These are phyloP conservation scores for Cyprinodon brontotheroides DNA, from an alignment of 2,113 vertebrate genomes.

Conservation along the genomic window DNA sequence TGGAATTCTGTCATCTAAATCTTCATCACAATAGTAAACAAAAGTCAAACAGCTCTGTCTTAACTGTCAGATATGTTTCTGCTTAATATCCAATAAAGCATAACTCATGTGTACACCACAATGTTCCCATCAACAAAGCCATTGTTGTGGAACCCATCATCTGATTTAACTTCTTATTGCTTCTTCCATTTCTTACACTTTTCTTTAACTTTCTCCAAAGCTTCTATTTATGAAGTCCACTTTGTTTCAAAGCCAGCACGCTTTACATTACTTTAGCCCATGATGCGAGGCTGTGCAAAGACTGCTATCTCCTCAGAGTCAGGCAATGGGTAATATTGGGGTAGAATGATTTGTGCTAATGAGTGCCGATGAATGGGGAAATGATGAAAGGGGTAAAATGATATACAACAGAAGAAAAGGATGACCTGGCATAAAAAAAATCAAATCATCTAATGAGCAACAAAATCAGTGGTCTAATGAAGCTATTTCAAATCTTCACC, in stretches of 20 bases:
- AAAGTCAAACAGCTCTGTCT: constrained; percentile 9
- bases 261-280: constrained; percentile 71
- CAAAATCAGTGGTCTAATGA: constrained; percentile 60
- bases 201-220: constrained; percentile 62
- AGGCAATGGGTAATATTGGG: constrained; percentile 49
- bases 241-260: constrained; percentile 69
- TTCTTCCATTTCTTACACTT: constrained; percentile 23
- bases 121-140: constrained; percentile 65
- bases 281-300: constrained; percentile 59
- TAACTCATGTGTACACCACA: constrained; percentile 51
- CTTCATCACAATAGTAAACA: constrained; percentile 12
- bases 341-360: constrained; percentile 79
- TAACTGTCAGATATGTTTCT: constrained; percentile 43
- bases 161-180: constrained; percentile 61
- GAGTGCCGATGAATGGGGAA: constrained; percentile 48
- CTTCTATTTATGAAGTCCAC: constrained; percentile 39
- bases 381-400: constrained; percentile 58
- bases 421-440: constrained; percentile 56
- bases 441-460: constrained; percentile 54
- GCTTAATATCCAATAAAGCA: constrained; percentile 53
- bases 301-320: constrained; percentile 60
- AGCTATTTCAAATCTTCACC: constrained; percentile 50
- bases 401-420: constrained; percentile 64
- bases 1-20: neutral
- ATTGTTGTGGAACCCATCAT: constrained; percentile 65